Percentiles rank a stretch among this genome's conserved stretches.
These are phyloP conservation scores for Porites lutea DNA, from an alignment of 64 coral and sea anemone species.

Conservation along the genomic window DNA sequence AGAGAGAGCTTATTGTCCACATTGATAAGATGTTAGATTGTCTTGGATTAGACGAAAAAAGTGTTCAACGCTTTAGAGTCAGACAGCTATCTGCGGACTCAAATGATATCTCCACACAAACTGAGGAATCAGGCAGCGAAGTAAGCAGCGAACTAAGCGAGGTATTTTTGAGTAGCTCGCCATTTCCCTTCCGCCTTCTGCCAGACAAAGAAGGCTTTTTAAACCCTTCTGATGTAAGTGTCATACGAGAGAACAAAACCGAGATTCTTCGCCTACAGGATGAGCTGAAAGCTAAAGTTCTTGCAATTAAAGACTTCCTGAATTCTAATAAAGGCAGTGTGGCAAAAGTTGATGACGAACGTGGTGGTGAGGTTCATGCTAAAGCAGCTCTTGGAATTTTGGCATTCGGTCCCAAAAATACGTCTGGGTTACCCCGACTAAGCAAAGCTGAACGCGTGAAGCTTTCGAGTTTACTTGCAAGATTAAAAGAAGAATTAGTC, in stretches of 20 bases:
- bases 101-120: constrained; percentile 59
- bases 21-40: constrained; percentile 46
- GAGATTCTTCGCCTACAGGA: constrained; percentile 88
- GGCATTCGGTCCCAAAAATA: constrained; percentile 37
- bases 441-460: constrained; percentile 54
- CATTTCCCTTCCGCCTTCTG: constrained; percentile 45
- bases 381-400: constrained; percentile 22
- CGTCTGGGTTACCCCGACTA: constrained; percentile 50
- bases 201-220: constrained; percentile 85
- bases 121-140: constrained; percentile 69
- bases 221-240: constrained; percentile 89
- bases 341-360: constrained; percentile 38
- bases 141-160: constrained; percentile 73
- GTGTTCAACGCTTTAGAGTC: constrained; percentile 26
- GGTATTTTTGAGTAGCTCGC: constrained; percentile 28
- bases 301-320: constrained; percentile 61
- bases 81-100: constrained; percentile 64
- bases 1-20: constrained; percentile 41
- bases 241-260: constrained; percentile 86
- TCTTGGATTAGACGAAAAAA: constrained; percentile 39
- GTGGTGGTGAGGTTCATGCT: constrained; percentile 43
- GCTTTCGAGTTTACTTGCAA: constrained; percentile 42
- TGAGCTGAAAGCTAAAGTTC: constrained; percentile 80
- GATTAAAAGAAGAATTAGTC: constrained; percentile 45
- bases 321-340: constrained; percentile 34